Conservation (phyloP, 2,113 vertebrate genomes). For the Clarias macrocephalus region DNA sequence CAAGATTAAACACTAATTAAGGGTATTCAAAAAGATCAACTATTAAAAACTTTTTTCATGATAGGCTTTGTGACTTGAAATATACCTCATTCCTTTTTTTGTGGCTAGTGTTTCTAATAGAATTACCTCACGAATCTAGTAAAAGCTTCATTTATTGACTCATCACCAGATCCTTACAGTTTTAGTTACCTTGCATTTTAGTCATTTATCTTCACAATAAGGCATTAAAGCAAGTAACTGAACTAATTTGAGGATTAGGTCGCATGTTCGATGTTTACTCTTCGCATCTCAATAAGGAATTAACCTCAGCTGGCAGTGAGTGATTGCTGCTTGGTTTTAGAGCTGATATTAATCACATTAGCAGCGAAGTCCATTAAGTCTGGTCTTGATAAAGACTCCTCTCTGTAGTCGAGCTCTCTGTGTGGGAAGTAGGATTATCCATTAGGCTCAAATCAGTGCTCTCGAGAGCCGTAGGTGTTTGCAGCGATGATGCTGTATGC, state of each 20-base stretch:
- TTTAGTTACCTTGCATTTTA: not conserved
- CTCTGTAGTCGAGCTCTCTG: constrained; percentile 23
- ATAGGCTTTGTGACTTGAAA: not conserved
- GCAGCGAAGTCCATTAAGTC: constrained; percentile 40
- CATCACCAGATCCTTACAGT: not conserved
- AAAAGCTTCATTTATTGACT: not conserved
- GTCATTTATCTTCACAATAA: not conserved
- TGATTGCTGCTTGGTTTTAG: constrained; percentile 29
- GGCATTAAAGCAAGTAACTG: constrained; percentile 4
- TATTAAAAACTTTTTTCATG: not conserved
- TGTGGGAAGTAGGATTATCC: constrained; percentile 37
- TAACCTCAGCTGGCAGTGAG: constrained; percentile 19
- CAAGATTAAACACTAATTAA: not conserved
- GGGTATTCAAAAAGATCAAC: not conserved
- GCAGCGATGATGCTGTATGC: constrained; percentile 13
- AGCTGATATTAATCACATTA: constrained; percentile 34
- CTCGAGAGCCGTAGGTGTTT: constrained; percentile 31
- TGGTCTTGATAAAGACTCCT: constrained; percentile 25
- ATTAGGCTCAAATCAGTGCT: constrained; percentile 32
- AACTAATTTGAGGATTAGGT: constrained; percentile 21
- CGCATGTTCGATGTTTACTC: not conserved
- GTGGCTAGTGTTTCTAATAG: not conserved
- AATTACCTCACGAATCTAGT: not conserved
- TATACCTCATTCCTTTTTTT: not conserved
- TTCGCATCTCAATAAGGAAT: constrained; percentile 33